Percentiles rank a stretch among this genome's conserved stretches.
These are phyloP conservation scores for Oreonectes daqikongensis DNA, from an alignment of 2,797 vertebrate genomes.

Conservation along the genomic window DNA sequence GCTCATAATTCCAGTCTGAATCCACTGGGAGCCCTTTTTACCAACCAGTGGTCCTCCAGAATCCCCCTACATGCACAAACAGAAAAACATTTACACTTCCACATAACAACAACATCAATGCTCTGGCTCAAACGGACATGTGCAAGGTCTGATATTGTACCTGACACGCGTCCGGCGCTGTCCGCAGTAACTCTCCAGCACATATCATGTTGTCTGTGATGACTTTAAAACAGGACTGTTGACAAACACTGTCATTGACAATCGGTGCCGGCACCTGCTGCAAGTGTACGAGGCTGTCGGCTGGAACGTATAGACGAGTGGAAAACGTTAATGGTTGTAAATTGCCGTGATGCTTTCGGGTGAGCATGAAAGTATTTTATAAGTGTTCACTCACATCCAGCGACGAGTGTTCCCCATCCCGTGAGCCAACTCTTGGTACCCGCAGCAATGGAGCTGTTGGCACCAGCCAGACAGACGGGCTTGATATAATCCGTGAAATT, in stretches of 20 bases:
- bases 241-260: conserved; percentile 50
- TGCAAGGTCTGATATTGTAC: conserved; percentile 42
- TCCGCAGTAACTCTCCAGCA: conserved; percentile 33
- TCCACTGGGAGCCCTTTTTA: conserved; percentile 23
- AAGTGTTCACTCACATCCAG: conserved; percentile 27
- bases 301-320: not conserved
- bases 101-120: no score
- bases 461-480: conserved; percentile 50
- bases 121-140: no score
- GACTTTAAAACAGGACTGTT: not conserved
- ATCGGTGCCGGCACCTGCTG: conserved; percentile 58
- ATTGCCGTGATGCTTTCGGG: not conserved
- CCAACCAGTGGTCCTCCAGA: not conserved
- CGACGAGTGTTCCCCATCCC: conserved; percentile 34
- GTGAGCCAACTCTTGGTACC: conserved; percentile 47
- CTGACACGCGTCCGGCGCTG: conserved; percentile 59
- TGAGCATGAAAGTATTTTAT: no score
- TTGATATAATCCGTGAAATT: conserved; percentile 27
- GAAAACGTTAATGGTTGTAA: not conserved
- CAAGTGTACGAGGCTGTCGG: not conserved
- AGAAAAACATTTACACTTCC: not conserved
- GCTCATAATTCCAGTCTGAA: conserved; percentile 48
- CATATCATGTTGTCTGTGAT: conserved; percentile 60
- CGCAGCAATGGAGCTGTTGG: not conserved
- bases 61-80: not conserved